Base-by-base conservation (phyloP, 30 jellyfish, hydroid and myxozoan genomes). In the Mastigias papua region DNA sequence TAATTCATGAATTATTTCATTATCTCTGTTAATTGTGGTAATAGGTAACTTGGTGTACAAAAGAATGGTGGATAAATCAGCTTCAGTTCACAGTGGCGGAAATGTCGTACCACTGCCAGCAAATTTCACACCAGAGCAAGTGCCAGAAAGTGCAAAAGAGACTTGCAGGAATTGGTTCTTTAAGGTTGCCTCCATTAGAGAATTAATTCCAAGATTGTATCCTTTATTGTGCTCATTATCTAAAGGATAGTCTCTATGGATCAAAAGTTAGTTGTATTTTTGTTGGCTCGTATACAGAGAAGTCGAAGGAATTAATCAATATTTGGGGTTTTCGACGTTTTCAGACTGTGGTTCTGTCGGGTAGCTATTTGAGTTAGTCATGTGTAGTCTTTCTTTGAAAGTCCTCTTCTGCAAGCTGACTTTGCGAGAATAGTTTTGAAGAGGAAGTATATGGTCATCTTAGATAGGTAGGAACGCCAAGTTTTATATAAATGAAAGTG, bases 151-250 rank as follows among this genome's bases (percentile, higher is more conserved):
- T 61, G 99, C 99, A 68, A 95, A 95, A 75, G 99, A 95, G 57
- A 95, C 99, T n/a, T 95, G 99, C 73, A 67, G 98, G 46, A 95
- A 95, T 84, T 95, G 99, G 99, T 95, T 95, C 78, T 95, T 90
- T 75, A 95, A 95, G 77, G 99, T 95, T 28, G 99, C 99, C 17
- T 95, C 99, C 0, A 95, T 95, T 15, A 77, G 99, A 80, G 99
- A 95, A 35, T 61, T 95, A 46, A 95, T 86, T 19, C 99, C 99
- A 8, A 87, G 99, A 90, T 32, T 95, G 99, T 95, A 95, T 95
- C 98, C 89, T 95, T 95, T 82, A 9, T 19, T 10, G 9, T 6
- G 26, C 17, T 5, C 67, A 21, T 54, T 5, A 25, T 21, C 25
- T 54, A 19, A 3, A 5, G 5, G 67, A 54, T 5, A 21, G 20